Base-by-base conservation (phyloP, 2,113 vertebrate genomes). In the Apaloderma vittatum region DNA sequence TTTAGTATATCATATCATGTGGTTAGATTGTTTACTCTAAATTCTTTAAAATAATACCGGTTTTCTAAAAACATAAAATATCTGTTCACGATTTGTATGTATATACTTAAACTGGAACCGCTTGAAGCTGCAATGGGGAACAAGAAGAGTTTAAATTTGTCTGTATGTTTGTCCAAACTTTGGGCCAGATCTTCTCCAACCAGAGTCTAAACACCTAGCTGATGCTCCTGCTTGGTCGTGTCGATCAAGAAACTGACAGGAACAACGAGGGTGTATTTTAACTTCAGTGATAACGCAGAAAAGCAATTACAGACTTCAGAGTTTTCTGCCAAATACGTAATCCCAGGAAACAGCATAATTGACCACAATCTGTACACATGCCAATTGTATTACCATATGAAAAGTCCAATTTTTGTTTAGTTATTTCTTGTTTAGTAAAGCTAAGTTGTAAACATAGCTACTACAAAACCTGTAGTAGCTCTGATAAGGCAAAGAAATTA, bases 301-400 rank as follows among this genome's bases (percentile, higher is more conserved):
- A 92, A 85, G 29, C 86, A 95, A 72, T 96, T 96, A 93, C 16
- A 86, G 19, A 74, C 20, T 73, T 79, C 18, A 63, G 24, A 3
- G 2, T 26, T 86, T 94, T 71, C 79, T 91, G 94, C 91, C 94
- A 97, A 96, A 67, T 61, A 68, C 48, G 10, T 82, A 95, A 93
- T 92, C 94, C 48, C 24, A 82, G 71, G 51, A 92, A 96, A 94
- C 1, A 62, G 5, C 67, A 85, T 74, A 90, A 91, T 48, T 95
- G 37, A 17, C 46, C 14, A 76, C 57, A 68, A 86, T 93, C 66
- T n/a, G 9, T 86, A 70, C 19, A 57, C 6, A 54, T 27, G 57
- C 18, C 23, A 82, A 36, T 79, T 86, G 29, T 82, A 85, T 83
- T 88, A 88, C 36, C 24, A 71, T 51, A 84, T 58, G 49, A 68